Evolutionary conservation across 1,140 invertebrate genomes (phyloP), one percentile per base, ranked within the genome.

Genomic region (Sycophaga agraensis): DNA sequence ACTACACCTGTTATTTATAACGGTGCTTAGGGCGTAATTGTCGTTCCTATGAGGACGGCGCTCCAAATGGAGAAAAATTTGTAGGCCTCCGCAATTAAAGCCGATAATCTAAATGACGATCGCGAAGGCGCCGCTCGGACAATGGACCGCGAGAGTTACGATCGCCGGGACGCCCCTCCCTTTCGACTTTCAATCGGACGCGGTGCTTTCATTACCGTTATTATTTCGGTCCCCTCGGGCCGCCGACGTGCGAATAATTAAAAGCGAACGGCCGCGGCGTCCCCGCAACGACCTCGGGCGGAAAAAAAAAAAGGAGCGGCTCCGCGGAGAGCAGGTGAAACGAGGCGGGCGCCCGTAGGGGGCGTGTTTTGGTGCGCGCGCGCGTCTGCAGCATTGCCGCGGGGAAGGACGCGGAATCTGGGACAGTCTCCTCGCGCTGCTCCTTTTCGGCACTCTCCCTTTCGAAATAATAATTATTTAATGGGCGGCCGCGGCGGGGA

Each of bases 391-490:
- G 63, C 70, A 75, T 75, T 75, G 74, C 73, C 74, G 68, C 59
- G 66, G 73, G 74, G 74, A 76, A 76, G 73, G 73, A 75, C 74
- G 71, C 59, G 64, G 66, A 73, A 75, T 73, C 69, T 76, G 70
- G 73, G 74, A 51, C 70, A 73, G 57, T 59, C 66, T 65, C 16
- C n/a, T 16, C 9, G 7, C 28, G 4, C 28, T 11, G 4, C 56
- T n/a, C 34, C 21, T 40, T 54, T 49, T 42, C 63, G 35, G 70
- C 67, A 70, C 69, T 75, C 71, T 74, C 69, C 66, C 71, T 76
- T 76, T 76, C 72, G 72, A 75, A 75, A 76, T 74, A 73, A 73
- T 73, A 74, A 76, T 76, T 76, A 76, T 76, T 74, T 72, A 73
- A 74, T 72, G n/a, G n/a, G n/a, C n/a, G n/a, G n/a, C n/a, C n/a